Conservation (phyloP, 2,888 invertebrate species). For the Norana najaformis region DNA sequence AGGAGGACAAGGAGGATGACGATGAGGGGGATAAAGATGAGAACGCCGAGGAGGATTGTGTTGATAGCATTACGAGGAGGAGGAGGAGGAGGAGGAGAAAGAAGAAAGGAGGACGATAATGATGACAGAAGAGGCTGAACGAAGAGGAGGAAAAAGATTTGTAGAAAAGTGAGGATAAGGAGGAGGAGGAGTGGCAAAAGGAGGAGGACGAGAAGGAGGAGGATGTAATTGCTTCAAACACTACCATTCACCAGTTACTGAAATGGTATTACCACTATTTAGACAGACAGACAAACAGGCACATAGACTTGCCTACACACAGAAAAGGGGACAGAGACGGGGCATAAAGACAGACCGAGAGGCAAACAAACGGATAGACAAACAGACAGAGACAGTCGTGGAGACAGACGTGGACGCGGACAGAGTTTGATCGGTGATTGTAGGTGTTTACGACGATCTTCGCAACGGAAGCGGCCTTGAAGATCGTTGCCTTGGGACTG, state of each 20-base stretch:
- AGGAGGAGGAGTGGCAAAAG: too few relatives aligned
- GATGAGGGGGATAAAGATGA: too few relatives aligned
- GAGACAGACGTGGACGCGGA: too few relatives aligned
- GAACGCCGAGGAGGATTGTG: too few relatives aligned
- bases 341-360: too few relatives aligned
- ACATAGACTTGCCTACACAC: neutral
- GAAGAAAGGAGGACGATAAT: too few relatives aligned
- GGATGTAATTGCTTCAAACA: neutral
- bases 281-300: neutral
- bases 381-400: neutral
- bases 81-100: neutral
- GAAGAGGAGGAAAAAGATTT: too few relatives aligned
- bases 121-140: too few relatives aligned
- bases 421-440: neutral
- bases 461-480: conserved; percentile 89
- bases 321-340: neutral
- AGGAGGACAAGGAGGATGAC: neutral
- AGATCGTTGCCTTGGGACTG: conserved; percentile 94
- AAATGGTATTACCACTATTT: too few relatives aligned
- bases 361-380: neutral
- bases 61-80: too few relatives aligned
- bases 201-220: neutral
- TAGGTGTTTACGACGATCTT: conserved; percentile 97
- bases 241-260: neutral
- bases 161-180: neutral